Evolutionary conservation across 2,797 vertebrate species (phyloP).

Genomic region (Phrynocephalus vlangalii): DNA sequence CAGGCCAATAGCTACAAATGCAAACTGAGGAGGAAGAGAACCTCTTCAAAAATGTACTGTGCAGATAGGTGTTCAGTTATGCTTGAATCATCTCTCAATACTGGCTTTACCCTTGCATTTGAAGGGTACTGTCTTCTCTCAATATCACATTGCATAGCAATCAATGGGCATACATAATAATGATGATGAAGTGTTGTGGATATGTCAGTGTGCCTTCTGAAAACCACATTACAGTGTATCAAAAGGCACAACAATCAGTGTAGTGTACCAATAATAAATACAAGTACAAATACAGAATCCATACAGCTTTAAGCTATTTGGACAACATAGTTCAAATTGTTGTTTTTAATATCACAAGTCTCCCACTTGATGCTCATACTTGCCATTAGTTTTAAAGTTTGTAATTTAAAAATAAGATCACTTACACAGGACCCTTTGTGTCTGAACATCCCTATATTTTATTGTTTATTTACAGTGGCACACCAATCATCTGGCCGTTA

Average conservation of each 20-base stretch:
- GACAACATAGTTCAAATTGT: not conserved
- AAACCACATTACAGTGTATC: slow-evolving; percentile 18
- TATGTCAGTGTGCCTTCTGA: slow-evolving; percentile 29
- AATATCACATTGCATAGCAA: slow-evolving; percentile 21
- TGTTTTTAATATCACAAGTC: not conserved
- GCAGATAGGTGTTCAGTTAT: slow-evolving; percentile 3
- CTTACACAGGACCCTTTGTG: not conserved
- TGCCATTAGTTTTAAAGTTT: not conserved
- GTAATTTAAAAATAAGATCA: not conserved
- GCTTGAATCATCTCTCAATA: slow-evolving; percentile 22
- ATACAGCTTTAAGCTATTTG: not conserved
- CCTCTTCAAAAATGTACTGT: not conserved
- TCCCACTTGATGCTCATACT: not conserved
- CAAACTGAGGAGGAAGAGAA: slow-evolving; percentile 5
- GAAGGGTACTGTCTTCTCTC: slow-evolving; percentile 1
- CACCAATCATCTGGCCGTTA: too few species aligned
- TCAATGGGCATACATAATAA: not conserved
- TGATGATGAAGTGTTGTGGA: slow-evolving; percentile 20
- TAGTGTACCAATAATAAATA: slow-evolving; percentile 19
- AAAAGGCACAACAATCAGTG: slow-evolving; percentile 22
- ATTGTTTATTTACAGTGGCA: not conserved
- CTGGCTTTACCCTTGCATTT: slow-evolving; percentile 17
- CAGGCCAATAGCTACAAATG: not conserved
- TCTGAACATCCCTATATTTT: not conserved
- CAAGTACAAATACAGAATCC: not conserved